Evolutionary conservation across 92 coral and sea anemone species (phyloP).

Genomic region (Phenganax subtilis): DNA sequence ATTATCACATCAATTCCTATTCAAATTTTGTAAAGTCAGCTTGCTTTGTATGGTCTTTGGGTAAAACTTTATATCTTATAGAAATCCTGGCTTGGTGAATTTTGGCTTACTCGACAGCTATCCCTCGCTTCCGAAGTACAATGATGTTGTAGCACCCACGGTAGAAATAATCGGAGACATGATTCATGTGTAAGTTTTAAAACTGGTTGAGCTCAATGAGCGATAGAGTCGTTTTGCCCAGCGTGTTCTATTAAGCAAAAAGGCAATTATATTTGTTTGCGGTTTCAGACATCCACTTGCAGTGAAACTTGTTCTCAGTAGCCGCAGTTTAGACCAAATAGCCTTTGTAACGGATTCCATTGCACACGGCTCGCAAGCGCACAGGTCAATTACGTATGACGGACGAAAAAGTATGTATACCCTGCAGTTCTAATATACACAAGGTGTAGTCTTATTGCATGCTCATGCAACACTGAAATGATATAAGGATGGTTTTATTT

Average conservation of each 20-base stretch:
- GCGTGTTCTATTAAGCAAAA: too few species aligned
- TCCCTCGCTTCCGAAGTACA: slow-evolving; percentile 45
- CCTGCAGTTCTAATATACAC: background rate
- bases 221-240: too few species aligned
- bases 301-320: slow-evolving; percentile 31
- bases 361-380: slow-evolving; percentile 32
- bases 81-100: slow-evolving; percentile 55
- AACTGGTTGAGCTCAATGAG: too few species aligned
- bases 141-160: slow-evolving; percentile 43
- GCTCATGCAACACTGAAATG: background rate
- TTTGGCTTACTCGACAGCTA: slow-evolving; percentile 51
- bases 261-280: too few species aligned
- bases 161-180: slow-evolving; percentile 57
- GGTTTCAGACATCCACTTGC: slow-evolving; percentile 46
- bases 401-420: slow-evolving; percentile 43
- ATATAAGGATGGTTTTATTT: background rate
- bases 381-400: slow-evolving; percentile 39
- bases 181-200: slow-evolving; percentile 53
- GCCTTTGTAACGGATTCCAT: slow-evolving; percentile 56
- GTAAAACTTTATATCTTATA: background rate
- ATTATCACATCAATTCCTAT: background rate
- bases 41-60: background rate
- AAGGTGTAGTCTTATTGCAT: background rate
- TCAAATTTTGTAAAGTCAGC: background rate
- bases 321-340: slow-evolving; percentile 49